Conservation (phyloP, 2,797 vertebrate species). For the Adelosebastes latens region DNA sequence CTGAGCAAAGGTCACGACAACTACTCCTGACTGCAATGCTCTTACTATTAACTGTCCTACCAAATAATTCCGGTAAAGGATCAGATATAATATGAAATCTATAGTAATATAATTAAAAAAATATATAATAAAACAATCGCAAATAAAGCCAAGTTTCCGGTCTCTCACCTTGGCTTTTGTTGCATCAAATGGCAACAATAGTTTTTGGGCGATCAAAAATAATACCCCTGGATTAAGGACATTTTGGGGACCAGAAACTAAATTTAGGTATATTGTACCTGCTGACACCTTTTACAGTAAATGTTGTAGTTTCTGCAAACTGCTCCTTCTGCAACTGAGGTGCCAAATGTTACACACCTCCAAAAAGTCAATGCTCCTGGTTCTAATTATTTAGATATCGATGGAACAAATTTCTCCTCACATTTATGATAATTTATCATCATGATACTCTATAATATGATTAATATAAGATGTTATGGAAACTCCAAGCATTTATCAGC, state of each 20-base stretch:
- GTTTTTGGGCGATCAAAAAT: not conserved
- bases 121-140: not conserved
- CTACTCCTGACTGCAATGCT: not conserved
- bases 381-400: not conserved
- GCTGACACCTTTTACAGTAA: not conserved
- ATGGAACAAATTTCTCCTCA: not conserved
- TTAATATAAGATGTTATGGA: not conserved
- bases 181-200: not conserved
- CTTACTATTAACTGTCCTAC: not conserved
- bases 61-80: not conserved
- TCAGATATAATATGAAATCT: not conserved
- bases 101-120: not conserved
- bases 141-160: not conserved
- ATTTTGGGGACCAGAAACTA: not conserved
- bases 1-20: not conserved
- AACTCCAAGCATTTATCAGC: not conserved
- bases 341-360: no score
- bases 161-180: not conserved
- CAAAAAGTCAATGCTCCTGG: fast-evolving
- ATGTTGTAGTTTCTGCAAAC: not conserved
- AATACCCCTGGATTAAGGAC: not conserved
- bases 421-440: not conserved
- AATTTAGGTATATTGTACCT: not conserved
- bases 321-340: not conserved
- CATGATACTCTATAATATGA: not conserved